Evolutionary conservation across 2,113 vertebrate genomes (phyloP).

Genomic region (Toxostoma redivivum): DNA sequence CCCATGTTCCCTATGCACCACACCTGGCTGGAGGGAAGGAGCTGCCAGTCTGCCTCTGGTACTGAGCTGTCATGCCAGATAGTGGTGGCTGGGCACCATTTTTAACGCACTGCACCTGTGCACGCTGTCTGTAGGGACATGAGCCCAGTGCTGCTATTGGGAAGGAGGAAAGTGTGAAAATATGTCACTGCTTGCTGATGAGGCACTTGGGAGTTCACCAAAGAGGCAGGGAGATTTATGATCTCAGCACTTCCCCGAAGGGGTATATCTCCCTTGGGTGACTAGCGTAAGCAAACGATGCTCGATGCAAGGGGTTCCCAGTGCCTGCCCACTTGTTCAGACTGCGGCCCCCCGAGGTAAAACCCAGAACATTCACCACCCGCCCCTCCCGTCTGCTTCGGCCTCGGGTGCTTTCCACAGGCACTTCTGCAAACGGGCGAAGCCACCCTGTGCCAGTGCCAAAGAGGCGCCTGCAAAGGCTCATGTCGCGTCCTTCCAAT

Average conservation of each 20-base stretch:
- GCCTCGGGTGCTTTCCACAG: background rate
- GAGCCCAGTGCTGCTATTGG: background rate
- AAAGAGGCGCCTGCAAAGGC: background rate
- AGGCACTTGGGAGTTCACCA: background rate
- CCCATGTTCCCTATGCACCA: background rate
- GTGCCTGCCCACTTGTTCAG: background rate
- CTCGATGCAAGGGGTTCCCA: background rate
- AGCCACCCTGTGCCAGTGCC: background rate
- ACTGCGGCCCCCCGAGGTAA: background rate
- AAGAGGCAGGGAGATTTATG: background rate
- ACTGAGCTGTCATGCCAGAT: background rate
- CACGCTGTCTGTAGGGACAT: background rate
- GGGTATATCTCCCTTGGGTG: too few species aligned
- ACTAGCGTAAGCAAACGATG: background rate
- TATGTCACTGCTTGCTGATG: background rate
- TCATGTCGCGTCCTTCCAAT: background rate
- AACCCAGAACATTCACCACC: background rate
- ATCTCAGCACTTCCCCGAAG: background rate
- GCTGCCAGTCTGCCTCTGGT: background rate
- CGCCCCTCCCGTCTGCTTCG: background rate
- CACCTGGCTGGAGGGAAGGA: background rate
- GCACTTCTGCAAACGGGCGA: background rate
- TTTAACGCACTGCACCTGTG: background rate
- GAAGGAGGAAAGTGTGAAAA: background rate
- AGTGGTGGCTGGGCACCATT: background rate